A percentile compares a stretch with the other conserved stretches of the same genome.
Conservation (phyloP, 2,113 vertebrate species). For the Calidris pugnax region DNA sequence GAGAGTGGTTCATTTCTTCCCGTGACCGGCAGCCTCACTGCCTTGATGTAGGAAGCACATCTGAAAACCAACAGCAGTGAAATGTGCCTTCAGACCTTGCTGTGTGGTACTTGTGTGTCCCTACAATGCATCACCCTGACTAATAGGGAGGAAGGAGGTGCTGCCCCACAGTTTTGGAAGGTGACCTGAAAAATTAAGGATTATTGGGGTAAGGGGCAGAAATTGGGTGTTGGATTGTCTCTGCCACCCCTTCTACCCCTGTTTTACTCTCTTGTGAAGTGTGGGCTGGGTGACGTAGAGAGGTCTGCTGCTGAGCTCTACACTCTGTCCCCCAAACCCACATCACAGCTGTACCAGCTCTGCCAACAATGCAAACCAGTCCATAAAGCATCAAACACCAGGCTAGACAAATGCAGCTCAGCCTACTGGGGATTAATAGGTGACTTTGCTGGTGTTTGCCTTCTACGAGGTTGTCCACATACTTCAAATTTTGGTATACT, state of each 20-base stretch:
- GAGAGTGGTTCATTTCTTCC: neutral
- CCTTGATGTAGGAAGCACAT: neutral
- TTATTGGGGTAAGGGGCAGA: neutral
- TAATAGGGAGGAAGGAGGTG: neutral
- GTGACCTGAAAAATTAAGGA: neutral
- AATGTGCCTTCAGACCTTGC: neutral
- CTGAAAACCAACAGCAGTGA: neutral
- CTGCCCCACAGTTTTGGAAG: neutral
- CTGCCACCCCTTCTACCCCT: rapidly evolving
- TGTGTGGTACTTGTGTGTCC: neutral
- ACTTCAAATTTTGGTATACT: neutral
- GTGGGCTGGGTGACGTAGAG: rapidly evolving
- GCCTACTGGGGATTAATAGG: neutral
- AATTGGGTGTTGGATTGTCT: neutral
- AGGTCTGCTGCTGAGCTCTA: neutral
- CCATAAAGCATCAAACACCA: neutral
- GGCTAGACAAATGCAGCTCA: neutral
- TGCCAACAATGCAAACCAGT: neutral
- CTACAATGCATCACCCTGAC: neutral
- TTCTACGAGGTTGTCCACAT: neutral
- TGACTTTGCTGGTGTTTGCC: neutral
- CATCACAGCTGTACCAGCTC: neutral
- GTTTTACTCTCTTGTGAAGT: neutral
- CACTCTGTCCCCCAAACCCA: neutral
- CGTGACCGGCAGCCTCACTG: neutral